Percentiles rank a stretch among this genome's conserved stretches.
Conservation (phyloP, 2,888 invertebrate genomes). For the Hyposoter dolosus region DNA sequence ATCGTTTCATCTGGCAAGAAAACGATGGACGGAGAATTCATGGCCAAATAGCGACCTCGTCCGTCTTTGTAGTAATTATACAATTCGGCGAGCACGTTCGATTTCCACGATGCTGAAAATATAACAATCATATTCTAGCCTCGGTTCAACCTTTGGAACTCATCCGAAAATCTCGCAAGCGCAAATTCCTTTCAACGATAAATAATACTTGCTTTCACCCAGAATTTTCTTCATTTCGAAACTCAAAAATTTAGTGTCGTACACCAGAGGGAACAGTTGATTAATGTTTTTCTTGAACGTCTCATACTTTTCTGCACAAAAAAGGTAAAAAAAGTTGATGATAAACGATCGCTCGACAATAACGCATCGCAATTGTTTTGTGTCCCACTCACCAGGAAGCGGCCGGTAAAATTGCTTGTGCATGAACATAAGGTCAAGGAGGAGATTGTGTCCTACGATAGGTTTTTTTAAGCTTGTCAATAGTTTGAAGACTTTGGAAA, state of each 20-base stretch:
- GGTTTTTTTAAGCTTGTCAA: constrained; percentile 88
- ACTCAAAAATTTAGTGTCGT: constrained; percentile 91
- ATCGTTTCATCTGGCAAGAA: not conserved
- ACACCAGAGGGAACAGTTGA: constrained; percentile 88
- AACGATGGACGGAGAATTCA: constrained; percentile 55
- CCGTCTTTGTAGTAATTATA: constrained; percentile 87
- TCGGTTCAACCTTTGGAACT: not conserved
- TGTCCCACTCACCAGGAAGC: constrained; percentile 86
- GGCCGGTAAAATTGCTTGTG: constrained; percentile 90
- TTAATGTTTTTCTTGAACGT: constrained; percentile 88
- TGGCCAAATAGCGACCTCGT: constrained; percentile 56
- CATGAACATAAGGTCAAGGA: constrained; percentile 89
- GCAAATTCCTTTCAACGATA: not conserved
- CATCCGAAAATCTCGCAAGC: not conserved
- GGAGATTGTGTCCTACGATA: constrained; percentile 91
- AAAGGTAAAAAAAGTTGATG: constrained; percentile 28
- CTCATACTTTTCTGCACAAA: constrained; percentile 85
- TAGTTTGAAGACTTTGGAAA: constrained; percentile 88
- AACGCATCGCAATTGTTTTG: not conserved
- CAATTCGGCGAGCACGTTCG: constrained; percentile 86
- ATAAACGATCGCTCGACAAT: not conserved
- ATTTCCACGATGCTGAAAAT: constrained; percentile 85
- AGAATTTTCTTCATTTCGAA: constrained; percentile 86
- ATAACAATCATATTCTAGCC: not conserved
- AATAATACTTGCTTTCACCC: constrained; percentile 78